phyloP scores from a whole-genome alignment of 1,140 invertebrate species.

The Venturia canescens region DNA sequence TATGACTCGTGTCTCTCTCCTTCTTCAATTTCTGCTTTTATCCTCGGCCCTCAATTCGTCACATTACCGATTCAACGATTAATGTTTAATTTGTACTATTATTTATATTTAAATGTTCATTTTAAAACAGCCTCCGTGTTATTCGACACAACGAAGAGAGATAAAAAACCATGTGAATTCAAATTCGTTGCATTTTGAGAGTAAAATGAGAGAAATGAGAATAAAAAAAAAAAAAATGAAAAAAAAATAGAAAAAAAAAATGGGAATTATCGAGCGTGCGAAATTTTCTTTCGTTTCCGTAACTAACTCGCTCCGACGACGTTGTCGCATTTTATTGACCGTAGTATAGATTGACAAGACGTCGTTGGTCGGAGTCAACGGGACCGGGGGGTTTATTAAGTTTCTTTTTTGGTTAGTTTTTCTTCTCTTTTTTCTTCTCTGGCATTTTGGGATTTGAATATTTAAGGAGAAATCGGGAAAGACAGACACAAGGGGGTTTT shows the following conservation, averaged over 20 bases:
- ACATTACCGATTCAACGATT: not conserved
- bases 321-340: not conserved
- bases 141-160: not conserved
- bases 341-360: constrained; percentile 28
- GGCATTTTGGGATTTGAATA: constrained; percentile 48
- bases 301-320: not conserved
- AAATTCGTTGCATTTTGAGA: too few species aligned
- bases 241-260: too few species aligned
- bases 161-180: not conserved
- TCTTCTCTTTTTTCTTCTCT: constrained; percentile 46
- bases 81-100: not conserved
- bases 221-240: too few species aligned
- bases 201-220: too few species aligned
- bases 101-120: not conserved
- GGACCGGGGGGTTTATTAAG: constrained; percentile 36
- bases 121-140: not conserved
- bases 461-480: constrained; percentile 59
- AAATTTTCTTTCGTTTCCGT: constrained; percentile 18
- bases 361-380: constrained; percentile 33
- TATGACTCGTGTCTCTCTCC: constrained; percentile 34
- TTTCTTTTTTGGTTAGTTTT: constrained; percentile 45
- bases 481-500: constrained; percentile 65
- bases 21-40: constrained; percentile 23
- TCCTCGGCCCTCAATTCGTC: constrained; percentile 8
- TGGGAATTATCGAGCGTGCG: not conserved